Base-by-base conservation (phyloP, 2,888 invertebrate species). In the Hyles lineata region DNA sequence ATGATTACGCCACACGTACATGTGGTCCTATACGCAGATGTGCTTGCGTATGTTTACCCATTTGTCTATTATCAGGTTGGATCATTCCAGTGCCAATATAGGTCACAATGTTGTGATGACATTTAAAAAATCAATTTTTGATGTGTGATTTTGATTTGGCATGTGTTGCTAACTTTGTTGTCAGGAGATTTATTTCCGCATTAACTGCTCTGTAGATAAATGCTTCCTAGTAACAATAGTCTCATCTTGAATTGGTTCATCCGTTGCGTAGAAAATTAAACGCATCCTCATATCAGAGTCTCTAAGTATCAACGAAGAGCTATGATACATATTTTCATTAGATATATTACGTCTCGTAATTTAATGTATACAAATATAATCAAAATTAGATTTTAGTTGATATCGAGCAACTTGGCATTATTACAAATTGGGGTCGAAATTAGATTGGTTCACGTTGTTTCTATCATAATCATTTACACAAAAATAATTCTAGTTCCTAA, bases 21-120 rank as follows among this genome's bases (percentile, higher is more conserved):
- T 79, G 76, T 78, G 79, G 75, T 67, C 8, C 59, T 72, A 74
- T 59, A 59, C 52, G 67, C 79, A 79, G 76, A 79, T 79, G 78
- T 72, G 76, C 32, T n/a, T 55, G 70, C 71, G 58, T 35, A 71
- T 67, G 71, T 74, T 72, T 61, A 61, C 72, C 50, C 60, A 52
- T 50, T 61, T 43, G 50, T 62, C 50, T 50, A 50, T 67, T 69
- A 72, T 52, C 59, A 25, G 43, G n/a, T 59, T 59, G 32, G 59
- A 55, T 21, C 35, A 70, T 73, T 73, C 21, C 70, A 25, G 55
- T 50, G n/a, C 52, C 43, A 52, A 73, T 73, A 62, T 70, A 55
- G 73, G 70, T 70, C 32, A 73, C 55, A 70, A 25, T 55, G 62
- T 35, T 52, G n/a, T 7, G 23, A 29, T 62, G 60, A 50, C 50